phyloP scores from a whole-genome alignment of 1,140 invertebrate genomes.

The Saccostrea cuccullata region DNA sequence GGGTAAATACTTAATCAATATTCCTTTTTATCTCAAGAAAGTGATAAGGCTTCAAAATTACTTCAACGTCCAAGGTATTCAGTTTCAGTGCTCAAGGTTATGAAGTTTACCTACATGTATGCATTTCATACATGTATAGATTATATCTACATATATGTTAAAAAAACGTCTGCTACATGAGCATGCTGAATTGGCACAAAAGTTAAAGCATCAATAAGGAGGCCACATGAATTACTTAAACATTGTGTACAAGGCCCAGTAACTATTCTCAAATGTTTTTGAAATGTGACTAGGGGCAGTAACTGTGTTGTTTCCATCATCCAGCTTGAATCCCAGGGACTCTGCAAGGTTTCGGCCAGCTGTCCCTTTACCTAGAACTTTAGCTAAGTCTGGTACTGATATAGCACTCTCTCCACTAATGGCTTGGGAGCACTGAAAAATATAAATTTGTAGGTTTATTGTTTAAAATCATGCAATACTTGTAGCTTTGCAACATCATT shows the following conservation, averaged over 20 bases:
- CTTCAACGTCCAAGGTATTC: too few relatives aligned
- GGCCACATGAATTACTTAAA: neutral
- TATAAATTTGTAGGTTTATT: neutral
- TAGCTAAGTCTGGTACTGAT: neutral
- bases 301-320: neutral
- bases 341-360: neutral
- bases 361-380: neutral
- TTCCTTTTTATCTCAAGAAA: too few relatives aligned
- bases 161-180: too few relatives aligned
- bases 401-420: neutral
- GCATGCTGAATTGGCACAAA: too few relatives aligned
- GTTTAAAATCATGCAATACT: neutral
- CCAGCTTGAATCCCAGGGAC: neutral
- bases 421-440: slow-evolving; percentile 18
- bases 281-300: slow-evolving; percentile 1
- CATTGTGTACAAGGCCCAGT: neutral
- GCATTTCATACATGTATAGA: too few relatives aligned
- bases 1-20: too few relatives aligned
- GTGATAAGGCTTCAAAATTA: too few relatives aligned
- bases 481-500: too few relatives aligned
- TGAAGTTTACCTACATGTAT: too few relatives aligned
- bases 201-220: too few relatives aligned
- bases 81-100: too few relatives aligned
- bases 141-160: too few relatives aligned
- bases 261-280: neutral